Percentiles rank a stretch among this genome's conserved stretches.
phyloP scores from a whole-genome alignment of 2,113 vertebrate species.

The Platichthys stellatus region DNA sequence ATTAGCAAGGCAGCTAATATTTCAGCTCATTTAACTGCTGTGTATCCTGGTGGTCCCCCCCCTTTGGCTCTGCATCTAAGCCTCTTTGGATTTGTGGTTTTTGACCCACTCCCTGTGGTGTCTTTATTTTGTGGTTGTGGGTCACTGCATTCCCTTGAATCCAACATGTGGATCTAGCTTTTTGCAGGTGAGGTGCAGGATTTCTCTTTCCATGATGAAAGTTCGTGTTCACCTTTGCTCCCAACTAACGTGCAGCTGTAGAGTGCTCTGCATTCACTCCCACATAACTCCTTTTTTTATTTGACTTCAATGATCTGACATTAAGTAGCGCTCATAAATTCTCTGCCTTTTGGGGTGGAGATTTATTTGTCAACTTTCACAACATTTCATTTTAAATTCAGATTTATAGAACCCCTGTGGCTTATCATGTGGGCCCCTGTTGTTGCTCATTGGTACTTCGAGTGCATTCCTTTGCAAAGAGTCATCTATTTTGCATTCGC shows the following conservation, averaged over 20 bases:
- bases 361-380: slow-evolving; percentile 73
- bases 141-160: slow-evolving; percentile 62
- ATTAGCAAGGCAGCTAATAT: slow-evolving; percentile 88
- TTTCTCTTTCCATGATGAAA: slow-evolving; percentile 40
- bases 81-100: slow-evolving; percentile 61
- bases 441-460: slow-evolving; percentile 63
- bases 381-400: slow-evolving; percentile 65
- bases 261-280: slow-evolving; percentile 30
- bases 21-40: slow-evolving; percentile 87
- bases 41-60: slow-evolving; percentile 86
- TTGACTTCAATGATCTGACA: slow-evolving; percentile 62
- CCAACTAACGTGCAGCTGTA: slow-evolving; percentile 40
- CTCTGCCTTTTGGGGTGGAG: slow-evolving; percentile 50
- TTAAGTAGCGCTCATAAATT: slow-evolving; percentile 56
- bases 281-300: slow-evolving; percentile 60
- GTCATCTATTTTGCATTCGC: slow-evolving; percentile 58
- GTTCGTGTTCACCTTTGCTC: slow-evolving; percentile 30
- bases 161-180: slow-evolving; percentile 60
- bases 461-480: slow-evolving; percentile 62
- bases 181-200: slow-evolving; percentile 44
- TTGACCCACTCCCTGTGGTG: slow-evolving; percentile 50
- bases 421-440: slow-evolving; percentile 64
- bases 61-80: slow-evolving; percentile 61
- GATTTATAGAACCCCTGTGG: slow-evolving; percentile 61
- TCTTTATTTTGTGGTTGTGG: slow-evolving; percentile 73